Base-by-base conservation (phyloP, 2,797 vertebrate genomes). In the Chloroceryle inda region DNA sequence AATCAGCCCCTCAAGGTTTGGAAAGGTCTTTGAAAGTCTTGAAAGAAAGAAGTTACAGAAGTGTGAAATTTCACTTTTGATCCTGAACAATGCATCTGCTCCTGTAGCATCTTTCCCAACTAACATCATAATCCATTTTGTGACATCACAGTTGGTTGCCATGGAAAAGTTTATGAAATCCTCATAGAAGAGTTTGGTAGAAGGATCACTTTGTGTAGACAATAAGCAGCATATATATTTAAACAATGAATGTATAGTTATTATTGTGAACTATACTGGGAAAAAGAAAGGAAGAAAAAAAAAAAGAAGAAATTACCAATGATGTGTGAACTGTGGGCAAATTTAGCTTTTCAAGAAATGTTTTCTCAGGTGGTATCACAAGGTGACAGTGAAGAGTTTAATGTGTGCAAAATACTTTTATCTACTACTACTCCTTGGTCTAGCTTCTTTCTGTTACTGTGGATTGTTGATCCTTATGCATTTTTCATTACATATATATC, bases 71-170 rank as follows among this genome's bases (percentile, higher is more conserved):
- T 1, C 18, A 33, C 42, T 85, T 90, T 71, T 91, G 69, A 82
- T 72, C 55, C 73, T 33, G 42, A 92, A 94, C 72, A 81, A 88
- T 67, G 33, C 5, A 74, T 58, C 52, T 88, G 62, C 17, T 86
- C 59, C 75, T 67, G 56, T 26, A 61, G 64, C 37, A 71, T 27
- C 59, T 59, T 92, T 94, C 68, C 63, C 47, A 83, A 23, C 19
- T 85, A 85, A 94, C 68, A 61, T 94, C 87, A 95, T 87, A 88
- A 94, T 88, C 84, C 49, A 52, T 66, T 89, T 88, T 67, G 42
- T 96, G 93, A 94, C 81, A 93, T 95, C 91, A 92, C 23, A 79
- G 18, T 24, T 80, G n/a, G 23, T 59, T 92, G 45, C 23, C 23
- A 11, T 24, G 24, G 50, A 72, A 88, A 85, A 67, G 5, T 68